Evolutionary conservation across 1,140 invertebrate species (phyloP).

Genomic region (Neodiprion lecontei): DNA sequence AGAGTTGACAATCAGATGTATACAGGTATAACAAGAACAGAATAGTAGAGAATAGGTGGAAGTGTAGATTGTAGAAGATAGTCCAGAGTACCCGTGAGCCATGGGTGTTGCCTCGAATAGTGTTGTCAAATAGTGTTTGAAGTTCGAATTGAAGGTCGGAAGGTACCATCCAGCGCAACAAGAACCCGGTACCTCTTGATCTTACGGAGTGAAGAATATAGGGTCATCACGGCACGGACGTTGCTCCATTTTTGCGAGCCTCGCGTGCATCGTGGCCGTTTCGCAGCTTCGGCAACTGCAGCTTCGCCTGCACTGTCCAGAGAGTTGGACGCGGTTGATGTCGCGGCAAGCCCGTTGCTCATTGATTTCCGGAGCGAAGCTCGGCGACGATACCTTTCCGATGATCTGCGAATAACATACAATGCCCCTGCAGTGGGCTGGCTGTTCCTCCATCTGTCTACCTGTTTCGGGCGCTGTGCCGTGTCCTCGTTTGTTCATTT

Average conservation of each 20-base stretch:
- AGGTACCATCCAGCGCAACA: slow-evolving; percentile 38
- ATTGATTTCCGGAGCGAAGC: slow-evolving; percentile 41
- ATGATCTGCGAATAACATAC: slow-evolving; percentile 51
- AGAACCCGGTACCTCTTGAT: slow-evolving; percentile 78
- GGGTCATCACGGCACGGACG: slow-evolving; percentile 83
- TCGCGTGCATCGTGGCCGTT: slow-evolving; percentile 59
- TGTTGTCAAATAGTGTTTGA: not conserved
- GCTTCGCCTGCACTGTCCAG: slow-evolving; percentile 49
- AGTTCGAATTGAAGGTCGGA: slow-evolving; percentile 23
- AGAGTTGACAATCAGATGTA: not conserved
- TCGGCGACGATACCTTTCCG: slow-evolving; percentile 36
- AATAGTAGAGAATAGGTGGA: slow-evolving; percentile 6
- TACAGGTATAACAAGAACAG: not conserved
- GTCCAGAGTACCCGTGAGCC: slow-evolving; percentile 12
- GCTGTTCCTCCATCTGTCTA: slow-evolving; percentile 26
- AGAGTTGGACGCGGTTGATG: slow-evolving; percentile 50
- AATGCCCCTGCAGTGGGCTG: slow-evolving; percentile 30
- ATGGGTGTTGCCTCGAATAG: slow-evolving; percentile 7
- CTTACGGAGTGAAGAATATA: slow-evolving; percentile 84
- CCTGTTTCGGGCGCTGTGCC: slow-evolving; percentile 23
- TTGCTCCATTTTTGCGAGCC: slow-evolving; percentile 84
- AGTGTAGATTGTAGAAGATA: slow-evolving; percentile 16
- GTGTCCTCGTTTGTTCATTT: slow-evolving; percentile 11
- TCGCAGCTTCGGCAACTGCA: slow-evolving; percentile 39
- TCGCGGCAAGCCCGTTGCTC: slow-evolving; percentile 29